Evolutionary conservation across 2,888 invertebrate species (phyloP).

Genomic region (Coleophora deauratella): DNA sequence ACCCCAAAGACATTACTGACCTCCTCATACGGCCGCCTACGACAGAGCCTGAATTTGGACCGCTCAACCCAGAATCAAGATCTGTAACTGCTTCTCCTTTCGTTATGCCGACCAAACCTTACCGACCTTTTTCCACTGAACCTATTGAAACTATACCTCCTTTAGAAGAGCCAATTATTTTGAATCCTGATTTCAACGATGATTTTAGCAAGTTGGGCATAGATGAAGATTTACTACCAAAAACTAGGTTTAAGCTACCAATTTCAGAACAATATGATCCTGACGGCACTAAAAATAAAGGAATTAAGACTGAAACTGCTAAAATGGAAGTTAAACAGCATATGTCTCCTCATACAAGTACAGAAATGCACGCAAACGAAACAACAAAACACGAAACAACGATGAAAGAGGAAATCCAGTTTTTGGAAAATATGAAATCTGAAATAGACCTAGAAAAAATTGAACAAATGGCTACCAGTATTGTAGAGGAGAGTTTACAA

Average conservation of each 20-base stretch:
- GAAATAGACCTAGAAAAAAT: constrained; percentile 39
- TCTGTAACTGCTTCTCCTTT: constrained; percentile 45
- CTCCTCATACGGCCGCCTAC: not conserved
- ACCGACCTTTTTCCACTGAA: constrained; percentile 52
- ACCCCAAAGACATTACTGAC: not conserved
- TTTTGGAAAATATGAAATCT: constrained; percentile 15
- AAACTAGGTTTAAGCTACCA: constrained; percentile 47
- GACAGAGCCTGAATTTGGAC: not conserved
- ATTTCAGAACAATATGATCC: constrained; percentile 57
- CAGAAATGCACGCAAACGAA: constrained; percentile 13
- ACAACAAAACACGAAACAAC: constrained; percentile 5
- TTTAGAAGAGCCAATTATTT: constrained; percentile 52
- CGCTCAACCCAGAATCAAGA: constrained; percentile 13
- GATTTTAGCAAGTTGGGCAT: constrained; percentile 29
- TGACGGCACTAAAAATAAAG: constrained; percentile 26
- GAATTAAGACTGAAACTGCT: constrained; percentile 11
- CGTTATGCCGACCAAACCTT: constrained; percentile 35
- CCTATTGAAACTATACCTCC: constrained; percentile 40
- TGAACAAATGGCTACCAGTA: constrained; percentile 40
- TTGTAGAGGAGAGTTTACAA: constrained; percentile 51
- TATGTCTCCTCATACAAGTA: constrained; percentile 10
- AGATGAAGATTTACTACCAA: constrained; percentile 26
- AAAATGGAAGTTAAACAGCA: constrained; percentile 9
- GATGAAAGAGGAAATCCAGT: constrained; percentile 12
- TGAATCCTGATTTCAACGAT: constrained; percentile 48